Evolutionary conservation across 2,888 invertebrate species (phyloP).

Genomic region (Eupelmus urozonus): DNA sequence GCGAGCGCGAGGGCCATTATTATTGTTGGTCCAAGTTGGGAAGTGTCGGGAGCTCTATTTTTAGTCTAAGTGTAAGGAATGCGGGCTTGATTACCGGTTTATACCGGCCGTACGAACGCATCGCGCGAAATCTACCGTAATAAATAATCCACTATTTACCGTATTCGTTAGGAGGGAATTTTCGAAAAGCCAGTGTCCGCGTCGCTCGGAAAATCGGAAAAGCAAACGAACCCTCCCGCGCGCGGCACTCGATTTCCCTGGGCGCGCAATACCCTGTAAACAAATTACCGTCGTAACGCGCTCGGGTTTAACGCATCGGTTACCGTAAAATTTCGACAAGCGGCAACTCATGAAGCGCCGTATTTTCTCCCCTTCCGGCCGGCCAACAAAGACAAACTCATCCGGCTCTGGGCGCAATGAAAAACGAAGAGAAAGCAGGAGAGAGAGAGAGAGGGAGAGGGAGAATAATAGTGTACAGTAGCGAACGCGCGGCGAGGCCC

Average conservation of each 20-base stretch:
- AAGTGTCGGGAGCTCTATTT: not conserved
- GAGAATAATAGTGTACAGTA: slow-evolving; percentile 16
- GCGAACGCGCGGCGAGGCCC: slow-evolving; percentile 13
- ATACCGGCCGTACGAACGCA: too few species aligned
- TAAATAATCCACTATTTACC: too few species aligned
- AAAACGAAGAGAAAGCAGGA: not conserved
- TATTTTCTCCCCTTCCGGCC: slow-evolving; percentile 14
- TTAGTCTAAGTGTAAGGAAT: not conserved
- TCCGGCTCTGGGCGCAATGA: not conserved
- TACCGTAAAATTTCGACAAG: slow-evolving; percentile 30
- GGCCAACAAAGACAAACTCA: too few species aligned
- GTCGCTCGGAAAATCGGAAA: too few species aligned
- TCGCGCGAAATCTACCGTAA: too few species aligned
- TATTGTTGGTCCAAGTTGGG: not conserved
- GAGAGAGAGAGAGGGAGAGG: slow-evolving; percentile 8
- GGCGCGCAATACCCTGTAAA: not conserved
- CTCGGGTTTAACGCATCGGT: slow-evolving; percentile 13
- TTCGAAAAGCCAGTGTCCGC: too few species aligned
- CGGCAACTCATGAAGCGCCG: slow-evolving; percentile 29
- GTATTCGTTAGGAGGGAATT: too few species aligned
- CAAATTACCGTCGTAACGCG: slow-evolving; percentile 27
- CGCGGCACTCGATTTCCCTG: not conserved
- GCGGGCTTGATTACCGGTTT: too few species aligned
- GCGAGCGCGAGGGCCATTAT: not conserved
- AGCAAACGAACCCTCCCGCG: not conserved